phyloP scores from a whole-genome alignment of 1,140 invertebrate genomes.

The Tribolium castaneum region DNA sequence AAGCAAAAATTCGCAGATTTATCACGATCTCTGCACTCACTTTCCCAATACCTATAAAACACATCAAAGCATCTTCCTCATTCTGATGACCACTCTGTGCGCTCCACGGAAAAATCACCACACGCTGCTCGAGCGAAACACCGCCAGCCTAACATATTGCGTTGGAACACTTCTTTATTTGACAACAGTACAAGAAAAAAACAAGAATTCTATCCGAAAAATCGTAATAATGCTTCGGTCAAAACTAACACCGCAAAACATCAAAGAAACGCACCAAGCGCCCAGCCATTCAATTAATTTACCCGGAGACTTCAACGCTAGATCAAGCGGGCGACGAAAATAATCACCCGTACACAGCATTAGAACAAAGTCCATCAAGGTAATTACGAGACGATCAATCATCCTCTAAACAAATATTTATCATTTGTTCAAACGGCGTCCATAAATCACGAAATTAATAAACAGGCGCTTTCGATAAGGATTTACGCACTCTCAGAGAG shows the following conservation, averaged over 20 bases:
- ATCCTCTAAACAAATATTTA: neutral
- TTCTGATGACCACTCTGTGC: neutral
- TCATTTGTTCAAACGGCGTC: neutral
- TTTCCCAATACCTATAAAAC: neutral
- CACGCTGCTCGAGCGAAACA: too few relatives aligned
- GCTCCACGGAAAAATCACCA: too few relatives aligned
- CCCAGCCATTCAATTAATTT: conserved; percentile 20
- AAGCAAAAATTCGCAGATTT: conserved; percentile 3
- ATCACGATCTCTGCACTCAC: neutral
- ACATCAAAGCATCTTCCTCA: neutral
- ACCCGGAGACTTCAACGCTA: conserved; percentile 14
- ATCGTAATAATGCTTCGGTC: neutral
- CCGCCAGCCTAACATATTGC: too few relatives aligned
- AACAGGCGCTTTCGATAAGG: neutral
- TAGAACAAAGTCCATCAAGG: neutral
- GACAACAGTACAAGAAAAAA: too few relatives aligned
- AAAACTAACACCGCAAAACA: conserved; percentile 8
- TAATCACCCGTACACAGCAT: conserved; percentile 3
- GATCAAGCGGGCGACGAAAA: conserved; percentile 26
- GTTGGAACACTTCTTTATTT: too few relatives aligned
- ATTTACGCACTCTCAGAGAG: neutral
- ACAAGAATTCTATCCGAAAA: too few relatives aligned
- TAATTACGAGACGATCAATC: conserved; percentile 22
- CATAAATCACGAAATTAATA: conserved; percentile 15
- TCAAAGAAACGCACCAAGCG: neutral